Conservation (phyloP, 2,888 invertebrate genomes). For the Lithodes maja region DNA sequence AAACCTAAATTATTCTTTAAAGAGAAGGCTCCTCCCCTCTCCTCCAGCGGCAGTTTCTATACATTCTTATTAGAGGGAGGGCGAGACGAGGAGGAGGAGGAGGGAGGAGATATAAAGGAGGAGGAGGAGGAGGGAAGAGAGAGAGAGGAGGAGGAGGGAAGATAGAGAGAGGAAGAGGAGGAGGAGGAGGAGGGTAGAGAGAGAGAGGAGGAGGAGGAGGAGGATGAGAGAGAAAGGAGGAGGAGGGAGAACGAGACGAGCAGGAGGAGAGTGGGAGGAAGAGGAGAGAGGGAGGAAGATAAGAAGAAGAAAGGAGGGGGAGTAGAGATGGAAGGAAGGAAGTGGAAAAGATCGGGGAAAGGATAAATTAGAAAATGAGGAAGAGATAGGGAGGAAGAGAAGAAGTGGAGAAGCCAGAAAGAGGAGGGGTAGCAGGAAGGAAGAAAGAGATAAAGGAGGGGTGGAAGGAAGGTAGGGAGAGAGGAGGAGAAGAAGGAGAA, state of each 20-base stretch:
- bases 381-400: neutral
- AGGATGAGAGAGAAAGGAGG: neutral
- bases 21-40: neutral
- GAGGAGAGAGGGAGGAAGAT: neutral
- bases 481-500: neutral
- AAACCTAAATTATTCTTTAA: conserved; percentile 1
- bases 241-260: neutral
- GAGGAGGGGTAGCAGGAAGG: neutral
- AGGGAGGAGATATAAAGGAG: conserved; percentile 1
- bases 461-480: neutral
- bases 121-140: neutral
- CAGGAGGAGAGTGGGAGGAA: neutral
- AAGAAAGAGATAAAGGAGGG: neutral
- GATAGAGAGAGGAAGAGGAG: neutral
- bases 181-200: neutral
- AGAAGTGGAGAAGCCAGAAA: neutral
- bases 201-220: neutral
- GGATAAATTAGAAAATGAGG: neutral
- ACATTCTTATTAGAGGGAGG: neutral
- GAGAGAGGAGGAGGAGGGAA: neutral
- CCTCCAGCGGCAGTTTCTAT: neutral
- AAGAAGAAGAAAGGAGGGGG: neutral
- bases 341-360: neutral
- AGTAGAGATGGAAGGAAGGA: neutral
- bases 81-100: conserved; percentile 18